A percentile compares a stretch with the other conserved stretches of the same genome.
These are phyloP conservation scores for Phylloscopus trochiloides DNA, from an alignment of 2,113 vertebrate species.

Conservation along the genomic window DNA sequence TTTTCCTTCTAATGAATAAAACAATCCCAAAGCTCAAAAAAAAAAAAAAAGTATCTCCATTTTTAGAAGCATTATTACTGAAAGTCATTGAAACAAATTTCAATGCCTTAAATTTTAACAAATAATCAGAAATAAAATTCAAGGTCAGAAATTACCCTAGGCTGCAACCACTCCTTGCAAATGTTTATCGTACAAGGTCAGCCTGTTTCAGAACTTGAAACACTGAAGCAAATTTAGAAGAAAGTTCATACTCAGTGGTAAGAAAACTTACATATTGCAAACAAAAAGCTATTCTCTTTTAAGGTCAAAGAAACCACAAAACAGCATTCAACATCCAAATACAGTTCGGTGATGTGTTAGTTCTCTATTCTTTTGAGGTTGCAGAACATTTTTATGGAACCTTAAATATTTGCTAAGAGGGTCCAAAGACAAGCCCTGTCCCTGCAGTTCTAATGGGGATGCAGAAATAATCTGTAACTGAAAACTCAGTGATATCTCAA, in stretches of 20 bases:
- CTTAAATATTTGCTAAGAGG: not conserved
- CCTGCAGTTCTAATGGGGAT: not conserved
- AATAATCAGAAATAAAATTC: not conserved
- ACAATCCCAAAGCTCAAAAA: not conserved
- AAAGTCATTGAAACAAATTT: not conserved
- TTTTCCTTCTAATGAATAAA: not conserved
- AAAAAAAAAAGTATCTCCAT: not conserved
- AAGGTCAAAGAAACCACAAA: conserved; percentile 33
- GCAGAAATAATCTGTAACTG: not conserved
- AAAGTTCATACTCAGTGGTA: not conserved
- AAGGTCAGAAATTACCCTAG: not conserved
- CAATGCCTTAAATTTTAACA: not conserved
- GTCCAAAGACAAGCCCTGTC: not conserved
- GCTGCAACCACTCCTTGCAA: not conserved
- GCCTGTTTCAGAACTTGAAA: conserved; percentile 26
- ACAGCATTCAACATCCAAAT: not conserved
- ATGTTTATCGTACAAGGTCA: conserved; percentile 2
- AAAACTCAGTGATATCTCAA: not conserved
- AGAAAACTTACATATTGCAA: conserved; percentile 5
- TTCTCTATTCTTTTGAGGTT: not conserved
- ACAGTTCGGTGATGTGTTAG: not conserved
- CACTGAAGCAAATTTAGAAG: not conserved
- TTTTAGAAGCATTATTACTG: not conserved
- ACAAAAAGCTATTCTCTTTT: conserved; percentile 53
- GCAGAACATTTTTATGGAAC: not conserved